Evolutionary conservation across 23 tunicate genomes (phyloP), one percentile per base, ranked within the genome.

Genomic region (Halocynthia aurantium): DNA sequence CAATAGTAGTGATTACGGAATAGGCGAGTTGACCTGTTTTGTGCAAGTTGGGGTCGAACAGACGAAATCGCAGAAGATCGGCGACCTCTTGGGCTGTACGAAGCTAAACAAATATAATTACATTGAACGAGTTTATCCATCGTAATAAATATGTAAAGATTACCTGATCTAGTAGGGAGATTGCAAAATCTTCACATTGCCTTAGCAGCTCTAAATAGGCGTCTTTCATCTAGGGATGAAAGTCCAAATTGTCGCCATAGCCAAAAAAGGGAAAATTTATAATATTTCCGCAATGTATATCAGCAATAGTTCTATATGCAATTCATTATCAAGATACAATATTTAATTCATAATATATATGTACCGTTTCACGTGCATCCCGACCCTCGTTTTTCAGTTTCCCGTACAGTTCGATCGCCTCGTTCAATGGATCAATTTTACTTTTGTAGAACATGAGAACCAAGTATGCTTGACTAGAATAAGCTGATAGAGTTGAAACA

Each of bases 161-260:
- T 54, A 74, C 78, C 56, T 74, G 78, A 53, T 74, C 65, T 20
- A 74, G 57, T 56, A 74, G 31, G 15, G 78, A 62, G 9, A 74
- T 74, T 8, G 78, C 78, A 56, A 74, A 74, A 12, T 74, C 78
- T 18, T 74, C 78, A n/a, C 78, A 74, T 74, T 74, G 78, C 12
- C 13, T 52, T 8, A 64, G 64, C 18, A 74, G 78, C 31, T 31
- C 44, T 31, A 31, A 31, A 31, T 31, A 31, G 44, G 44, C 44
- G 44, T 31, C 44, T 31, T 31, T 31, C 44, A 31, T 31, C 44
- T 31, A 4, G 44, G 44, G 44, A 4, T 31, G 44, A 31, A 31
- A 31, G 44, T 31, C 44, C 44, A 31, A 31, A 31, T 31, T 31
- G 44, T 31, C 44, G 44, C 44, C 44, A 4, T n/a, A n/a, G n/a